Conservation (phyloP, 2,113 vertebrate species). For the Falcunculus frontatus region DNA sequence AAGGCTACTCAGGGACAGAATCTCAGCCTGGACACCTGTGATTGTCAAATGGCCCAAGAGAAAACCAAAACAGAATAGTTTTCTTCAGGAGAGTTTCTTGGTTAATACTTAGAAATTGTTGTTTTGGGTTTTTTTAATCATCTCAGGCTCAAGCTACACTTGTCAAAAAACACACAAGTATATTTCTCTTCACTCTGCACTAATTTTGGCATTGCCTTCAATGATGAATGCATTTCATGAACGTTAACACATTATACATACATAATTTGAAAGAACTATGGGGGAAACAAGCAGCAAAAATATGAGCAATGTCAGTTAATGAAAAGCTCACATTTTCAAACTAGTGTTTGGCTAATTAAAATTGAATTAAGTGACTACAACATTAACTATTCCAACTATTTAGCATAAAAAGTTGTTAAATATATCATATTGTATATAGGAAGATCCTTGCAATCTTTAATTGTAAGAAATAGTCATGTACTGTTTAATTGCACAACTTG, state of each 20-base stretch:
- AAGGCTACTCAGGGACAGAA: neutral
- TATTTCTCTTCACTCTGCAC: neutral
- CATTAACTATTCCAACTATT: constrained; percentile 73
- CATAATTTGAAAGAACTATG: constrained; percentile 51
- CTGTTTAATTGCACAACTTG: constrained; percentile 74
- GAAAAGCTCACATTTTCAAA: constrained; percentile 68
- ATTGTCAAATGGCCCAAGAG: neutral
- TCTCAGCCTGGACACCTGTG: neutral
- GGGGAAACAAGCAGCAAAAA: constrained; percentile 57
- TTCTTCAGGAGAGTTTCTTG: neutral
- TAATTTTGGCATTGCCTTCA: constrained; percentile 10
- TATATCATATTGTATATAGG: constrained; percentile 67
- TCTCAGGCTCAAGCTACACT: neutral
- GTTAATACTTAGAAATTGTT: neutral
- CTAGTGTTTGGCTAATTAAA: constrained; percentile 77
- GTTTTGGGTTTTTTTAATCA: neutral
- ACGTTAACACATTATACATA: constrained; percentile 2
- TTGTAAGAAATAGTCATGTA: constrained; percentile 72
- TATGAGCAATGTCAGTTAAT: constrained; percentile 60
- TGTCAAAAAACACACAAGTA: neutral
- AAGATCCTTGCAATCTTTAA: constrained; percentile 73
- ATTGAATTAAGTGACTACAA: constrained; percentile 74
- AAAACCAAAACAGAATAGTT: neutral
- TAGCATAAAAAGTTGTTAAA: constrained; percentile 74
- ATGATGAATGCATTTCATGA: constrained; percentile 23